Evolutionary conservation across 2,888 invertebrate species (phyloP).

Genomic region (Drosophila monieri): DNA sequence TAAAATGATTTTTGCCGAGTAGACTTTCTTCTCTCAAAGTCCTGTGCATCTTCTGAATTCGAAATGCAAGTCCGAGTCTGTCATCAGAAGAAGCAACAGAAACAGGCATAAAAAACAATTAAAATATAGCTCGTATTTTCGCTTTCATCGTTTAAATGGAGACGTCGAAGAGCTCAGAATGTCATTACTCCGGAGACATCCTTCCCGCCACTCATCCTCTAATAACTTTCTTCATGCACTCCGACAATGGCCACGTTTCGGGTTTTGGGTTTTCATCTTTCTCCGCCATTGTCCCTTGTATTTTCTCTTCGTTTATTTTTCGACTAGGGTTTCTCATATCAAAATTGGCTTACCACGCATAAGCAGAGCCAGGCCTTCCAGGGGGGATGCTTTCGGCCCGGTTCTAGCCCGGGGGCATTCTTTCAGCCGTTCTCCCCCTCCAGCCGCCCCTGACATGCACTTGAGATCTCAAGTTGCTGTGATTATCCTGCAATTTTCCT

Average conservation of each 20-base stretch:
- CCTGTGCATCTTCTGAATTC: not conserved
- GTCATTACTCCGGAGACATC: conserved; percentile 67
- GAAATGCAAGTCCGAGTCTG: not conserved
- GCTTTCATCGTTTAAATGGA: conserved; percentile 55
- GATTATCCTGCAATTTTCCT: conserved; percentile 77
- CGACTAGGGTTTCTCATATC: conserved; percentile 61
- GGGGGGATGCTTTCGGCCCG: not conserved
- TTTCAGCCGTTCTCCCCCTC: conserved; percentile 13
- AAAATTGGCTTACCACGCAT: conserved; percentile 79
- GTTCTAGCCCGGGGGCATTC: conserved; percentile 2
- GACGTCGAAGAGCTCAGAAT: conserved; percentile 42
- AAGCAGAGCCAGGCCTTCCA: conserved; percentile 50
- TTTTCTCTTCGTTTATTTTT: conserved; percentile 47
- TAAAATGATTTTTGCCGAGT: not conserved
- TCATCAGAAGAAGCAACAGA: conserved; percentile 13
- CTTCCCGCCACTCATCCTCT: conserved; percentile 11
- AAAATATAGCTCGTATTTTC: conserved; percentile 55
- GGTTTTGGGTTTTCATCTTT: conserved; percentile 25
- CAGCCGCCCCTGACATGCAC: conserved; percentile 48
- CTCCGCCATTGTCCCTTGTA: conserved; percentile 1
- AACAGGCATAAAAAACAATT: conserved; percentile 49
- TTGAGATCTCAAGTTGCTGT: conserved; percentile 76
- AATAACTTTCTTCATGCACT: conserved; percentile 61
- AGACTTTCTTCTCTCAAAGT: not conserved
- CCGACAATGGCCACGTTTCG: conserved; percentile 68